Evolutionary conservation across 2,113 vertebrate genomes (phyloP).

Genomic region (Puffinus mauretanicus): DNA sequence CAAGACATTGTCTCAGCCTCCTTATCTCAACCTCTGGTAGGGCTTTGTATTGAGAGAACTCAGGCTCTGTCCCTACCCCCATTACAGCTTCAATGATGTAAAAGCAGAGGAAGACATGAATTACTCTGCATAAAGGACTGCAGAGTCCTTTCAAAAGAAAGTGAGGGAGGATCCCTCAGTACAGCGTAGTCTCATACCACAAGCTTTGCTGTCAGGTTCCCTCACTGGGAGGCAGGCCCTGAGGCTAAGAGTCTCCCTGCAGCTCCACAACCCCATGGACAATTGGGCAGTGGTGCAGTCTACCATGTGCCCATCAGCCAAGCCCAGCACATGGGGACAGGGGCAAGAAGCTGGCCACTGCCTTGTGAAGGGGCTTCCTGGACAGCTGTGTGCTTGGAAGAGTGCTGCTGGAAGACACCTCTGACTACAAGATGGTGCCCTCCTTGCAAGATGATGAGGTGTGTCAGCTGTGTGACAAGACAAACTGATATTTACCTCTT

Average conservation of each 20-base stretch:
- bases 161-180: background rate
- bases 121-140: background rate
- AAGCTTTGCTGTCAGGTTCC: background rate
- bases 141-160: background rate
- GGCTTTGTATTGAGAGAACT: background rate
- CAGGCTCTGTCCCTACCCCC: background rate
- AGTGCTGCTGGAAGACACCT: background rate
- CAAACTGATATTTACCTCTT: background rate
- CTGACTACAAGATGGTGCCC: background rate
- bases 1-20: background rate
- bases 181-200: background rate
- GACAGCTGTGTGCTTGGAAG: background rate
- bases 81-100: background rate
- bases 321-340: background rate
- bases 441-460: background rate
- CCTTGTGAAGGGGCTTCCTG: background rate
- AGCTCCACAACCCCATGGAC: fast-evolving
- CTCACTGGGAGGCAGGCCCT: background rate
- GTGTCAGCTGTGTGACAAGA: background rate
- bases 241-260: background rate
- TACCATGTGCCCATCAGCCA: background rate
- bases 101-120: background rate
- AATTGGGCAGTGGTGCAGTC: background rate
- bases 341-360: background rate
- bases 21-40: background rate